Percentiles rank a stretch among this genome's conserved stretches.
Conservation (phyloP, 2,113 vertebrate species). For the Neolamprologus kungweensis region DNA sequence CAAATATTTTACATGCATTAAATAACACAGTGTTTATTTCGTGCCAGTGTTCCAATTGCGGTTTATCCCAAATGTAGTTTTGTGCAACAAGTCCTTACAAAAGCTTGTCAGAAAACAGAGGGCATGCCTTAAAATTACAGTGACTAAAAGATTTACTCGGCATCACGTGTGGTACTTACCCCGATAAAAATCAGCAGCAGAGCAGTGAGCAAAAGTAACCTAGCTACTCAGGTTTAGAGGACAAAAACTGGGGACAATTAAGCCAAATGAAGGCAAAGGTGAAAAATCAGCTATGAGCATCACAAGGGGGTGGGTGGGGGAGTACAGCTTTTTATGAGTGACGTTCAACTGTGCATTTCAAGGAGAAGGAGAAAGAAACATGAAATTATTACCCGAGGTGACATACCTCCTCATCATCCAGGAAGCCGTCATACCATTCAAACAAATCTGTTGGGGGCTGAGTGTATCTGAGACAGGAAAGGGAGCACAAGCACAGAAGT, state of each 20-base stretch:
- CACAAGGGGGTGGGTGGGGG: conserved; percentile 44
- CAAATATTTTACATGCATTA: neutral
- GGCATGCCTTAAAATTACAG: conserved; percentile 50
- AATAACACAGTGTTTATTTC: neutral
- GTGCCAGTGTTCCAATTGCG: neutral
- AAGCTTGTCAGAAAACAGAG: conserved; percentile 25
- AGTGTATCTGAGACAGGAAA: conserved; percentile 81
- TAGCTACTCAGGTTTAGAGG: conserved; percentile 47
- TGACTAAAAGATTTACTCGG: conserved; percentile 28
- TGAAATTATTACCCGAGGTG: conserved; percentile 90
- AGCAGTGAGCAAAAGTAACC: conserved; percentile 45
- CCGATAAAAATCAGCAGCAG: conserved; percentile 44
- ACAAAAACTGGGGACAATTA: conserved; percentile 60
- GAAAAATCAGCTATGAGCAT: conserved; percentile 76
- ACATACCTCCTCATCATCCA: conserved; percentile 99
- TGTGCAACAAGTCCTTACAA: conserved; percentile 64
- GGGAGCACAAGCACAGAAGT: neutral
- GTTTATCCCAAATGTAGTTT: conserved; percentile 19
- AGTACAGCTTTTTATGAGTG: neutral
- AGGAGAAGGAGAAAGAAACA: conserved; percentile 44
- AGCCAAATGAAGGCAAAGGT: conserved; percentile 81
- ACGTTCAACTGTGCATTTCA: neutral
- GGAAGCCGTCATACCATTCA: conserved; percentile 98
- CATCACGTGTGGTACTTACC: conserved; percentile 61
- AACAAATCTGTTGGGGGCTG: conserved; percentile 94